Base-by-base conservation (phyloP, 2,113 vertebrate genomes). In the Maccullochella peelii region DNA sequence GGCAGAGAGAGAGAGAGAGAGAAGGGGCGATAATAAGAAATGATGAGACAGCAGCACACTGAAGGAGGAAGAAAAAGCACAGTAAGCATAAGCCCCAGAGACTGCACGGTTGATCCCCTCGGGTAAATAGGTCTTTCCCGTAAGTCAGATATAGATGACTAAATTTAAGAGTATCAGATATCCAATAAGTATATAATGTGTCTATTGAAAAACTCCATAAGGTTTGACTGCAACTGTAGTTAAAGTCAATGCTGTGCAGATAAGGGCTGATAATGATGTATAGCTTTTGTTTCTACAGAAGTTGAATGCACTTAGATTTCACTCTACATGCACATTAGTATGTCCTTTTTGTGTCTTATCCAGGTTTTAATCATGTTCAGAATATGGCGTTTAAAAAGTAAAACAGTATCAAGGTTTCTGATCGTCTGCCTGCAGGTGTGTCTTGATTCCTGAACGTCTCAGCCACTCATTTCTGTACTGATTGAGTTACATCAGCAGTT, bases 1-100 rank as follows among this genome's bases (percentile, higher is more conserved):
- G 50, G 20, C 27, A 50, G 11, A 14, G 18, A 58, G 23, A 18
- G 50, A 23, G 33, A 50, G 11, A 14, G 18, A 58, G 23, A 61
- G 52, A 83, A 30, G 23, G 42, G 6, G 87, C 81, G 92, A 82
- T 85, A 82, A 84, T 79, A 66, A 84, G 79, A 92, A 89, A 86
- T 38, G 38, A 91, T 83, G 88, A 92, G 73, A 77, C 68, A 88
- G 86, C 73, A 86, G 79, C 71, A 67, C n/a, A 68, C 21, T 73
- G 69, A 42, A 65, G 79, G 57, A 21, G 20, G 42, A 80, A 73
- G 68, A 14, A 68, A 82, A 86, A 82, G 78, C 86, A 69, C 16
- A 33, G 79, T 79, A 69, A 87, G 86, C 80, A 76, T 6, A 76
- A 85, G 69, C 57, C 63, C 52, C 15, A 16, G 68, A 36, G 62